These are phyloP conservation scores for Helarctos malayanus DNA, from an alignment of 2,797 vertebrate genomes.

Conservation along the genomic window DNA sequence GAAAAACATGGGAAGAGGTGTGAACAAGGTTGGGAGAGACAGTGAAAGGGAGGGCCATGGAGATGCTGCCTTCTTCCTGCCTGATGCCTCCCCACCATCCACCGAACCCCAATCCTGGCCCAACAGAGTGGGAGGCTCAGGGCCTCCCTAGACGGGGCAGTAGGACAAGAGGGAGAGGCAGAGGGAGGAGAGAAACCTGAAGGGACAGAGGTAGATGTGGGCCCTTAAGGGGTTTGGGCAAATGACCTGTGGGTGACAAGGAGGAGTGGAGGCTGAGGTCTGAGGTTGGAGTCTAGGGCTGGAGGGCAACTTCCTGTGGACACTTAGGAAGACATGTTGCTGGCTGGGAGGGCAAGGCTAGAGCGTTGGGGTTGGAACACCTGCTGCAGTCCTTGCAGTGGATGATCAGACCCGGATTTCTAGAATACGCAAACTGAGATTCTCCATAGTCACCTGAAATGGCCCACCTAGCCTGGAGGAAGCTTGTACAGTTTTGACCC, in stretches of 20 bases:
- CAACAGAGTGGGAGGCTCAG: background rate
- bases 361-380: background rate
- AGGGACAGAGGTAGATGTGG: background rate
- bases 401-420: background rate
- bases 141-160: no score
- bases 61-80: background rate
- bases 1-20: background rate
- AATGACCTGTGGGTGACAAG: background rate
- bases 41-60: background rate
- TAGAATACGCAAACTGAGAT: background rate
- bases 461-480: background rate
- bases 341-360: background rate
- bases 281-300: background rate
- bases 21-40: background rate
- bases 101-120: background rate
- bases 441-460: background rate
- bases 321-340: background rate
- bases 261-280: background rate
- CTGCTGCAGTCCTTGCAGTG: background rate
- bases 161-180: background rate
- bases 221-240: no score
- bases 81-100: rapidly evolving
- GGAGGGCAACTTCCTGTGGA: background rate
- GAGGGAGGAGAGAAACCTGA: background rate
- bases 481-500: background rate